These are phyloP conservation scores for Adelognathus sp. DNA, from an alignment of 2,888 invertebrate species.

Conservation along the genomic window DNA sequence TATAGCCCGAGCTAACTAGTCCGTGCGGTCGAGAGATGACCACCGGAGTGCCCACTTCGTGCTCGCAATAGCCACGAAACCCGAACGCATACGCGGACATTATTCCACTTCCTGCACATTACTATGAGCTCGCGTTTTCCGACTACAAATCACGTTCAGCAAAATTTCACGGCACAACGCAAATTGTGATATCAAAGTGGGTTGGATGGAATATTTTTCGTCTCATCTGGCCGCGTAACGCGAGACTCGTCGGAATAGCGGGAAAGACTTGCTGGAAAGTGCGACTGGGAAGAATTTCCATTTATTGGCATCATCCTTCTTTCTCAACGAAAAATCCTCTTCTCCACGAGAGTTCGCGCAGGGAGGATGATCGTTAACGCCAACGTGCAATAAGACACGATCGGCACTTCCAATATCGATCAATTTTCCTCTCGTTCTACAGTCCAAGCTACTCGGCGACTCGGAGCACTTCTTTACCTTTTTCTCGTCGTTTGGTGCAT, in stretches of 20 bases:
- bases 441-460: slow-evolving; percentile 19
- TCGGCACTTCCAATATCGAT: slow-evolving; percentile 43
- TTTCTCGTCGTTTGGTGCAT: neutral
- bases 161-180: neutral
- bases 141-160: neutral
- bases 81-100: slow-evolving; percentile 43
- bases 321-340: neutral
- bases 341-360: neutral
- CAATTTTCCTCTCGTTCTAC: slow-evolving; percentile 35
- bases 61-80: neutral
- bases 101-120: slow-evolving; percentile 25
- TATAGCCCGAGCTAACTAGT: slow-evolving; percentile 14
- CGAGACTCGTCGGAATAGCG: neutral
- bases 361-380: slow-evolving; percentile 22
- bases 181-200: no score
- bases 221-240: no score
- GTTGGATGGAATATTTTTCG: no score
- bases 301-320: slow-evolving; percentile 45
- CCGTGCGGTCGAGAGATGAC: slow-evolving; percentile 38
- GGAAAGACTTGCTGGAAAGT: neutral
- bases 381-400: slow-evolving; percentile 38
- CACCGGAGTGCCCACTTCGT: slow-evolving; percentile 11
- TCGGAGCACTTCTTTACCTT: neutral
- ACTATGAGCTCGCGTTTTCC: neutral
- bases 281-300: slow-evolving; percentile 61